Evolutionary conservation across 2,113 vertebrate genomes (phyloP).

Genomic region (Hystrix brachyura): DNA sequence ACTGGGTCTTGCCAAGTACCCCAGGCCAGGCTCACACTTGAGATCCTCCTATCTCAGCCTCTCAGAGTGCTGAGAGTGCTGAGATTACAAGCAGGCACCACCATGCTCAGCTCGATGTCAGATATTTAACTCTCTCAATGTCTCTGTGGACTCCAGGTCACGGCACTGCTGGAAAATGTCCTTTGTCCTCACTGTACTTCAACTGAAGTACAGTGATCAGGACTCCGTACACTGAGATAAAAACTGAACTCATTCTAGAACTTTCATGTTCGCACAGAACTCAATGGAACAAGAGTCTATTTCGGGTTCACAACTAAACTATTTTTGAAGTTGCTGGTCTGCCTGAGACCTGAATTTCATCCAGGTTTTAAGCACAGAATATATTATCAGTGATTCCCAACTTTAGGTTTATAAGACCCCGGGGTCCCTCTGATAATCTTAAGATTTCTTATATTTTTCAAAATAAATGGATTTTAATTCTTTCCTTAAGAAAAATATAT

Average conservation of each 20-base stretch:
- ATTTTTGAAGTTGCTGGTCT: conserved; percentile 32
- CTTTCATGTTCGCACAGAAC: not conserved
- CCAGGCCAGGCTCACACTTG: not conserved
- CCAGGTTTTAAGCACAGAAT: conserved; percentile 57
- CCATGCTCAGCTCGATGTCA: not conserved
- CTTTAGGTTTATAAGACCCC: conserved; percentile 74
- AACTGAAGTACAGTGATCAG: not conserved
- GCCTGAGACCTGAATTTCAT: conserved; percentile 50
- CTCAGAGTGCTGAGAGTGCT: not conserved
- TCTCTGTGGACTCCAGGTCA: not conserved
- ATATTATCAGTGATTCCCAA: conserved; percentile 80
- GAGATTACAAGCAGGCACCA: not conserved
- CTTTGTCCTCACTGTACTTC: not conserved
- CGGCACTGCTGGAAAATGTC: not conserved
- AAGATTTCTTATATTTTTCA: conserved; percentile 56
- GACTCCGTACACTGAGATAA: not conserved
- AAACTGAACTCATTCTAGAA: conserved; percentile 1
- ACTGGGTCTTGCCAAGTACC: not conserved
- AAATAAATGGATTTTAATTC: conserved; percentile 58
- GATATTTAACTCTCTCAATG: not conserved
- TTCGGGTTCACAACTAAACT: conserved; percentile 11
- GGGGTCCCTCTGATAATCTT: conserved; percentile 50
- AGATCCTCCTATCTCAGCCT: not conserved
- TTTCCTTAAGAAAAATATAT: conserved; percentile 50
- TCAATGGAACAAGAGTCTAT: not conserved